Percentiles rank a stretch among this genome's conserved stretches.
Conservation (phyloP, 2,888 invertebrate species). For the Microplitis manilae region DNA sequence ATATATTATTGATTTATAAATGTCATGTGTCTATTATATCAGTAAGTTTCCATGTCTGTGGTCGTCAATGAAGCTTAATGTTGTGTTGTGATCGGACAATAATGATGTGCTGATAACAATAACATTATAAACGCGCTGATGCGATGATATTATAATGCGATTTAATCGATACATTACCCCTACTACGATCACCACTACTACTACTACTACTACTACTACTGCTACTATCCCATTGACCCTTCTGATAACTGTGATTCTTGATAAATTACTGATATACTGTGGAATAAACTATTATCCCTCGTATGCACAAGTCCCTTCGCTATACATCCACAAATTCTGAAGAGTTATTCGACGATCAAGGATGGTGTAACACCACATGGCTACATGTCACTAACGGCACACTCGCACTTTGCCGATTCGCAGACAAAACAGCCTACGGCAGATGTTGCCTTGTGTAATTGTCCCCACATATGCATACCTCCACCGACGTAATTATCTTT, state of each 20-base stretch:
- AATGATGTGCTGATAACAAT: constrained; percentile 30
- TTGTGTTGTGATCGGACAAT: constrained; percentile 1
- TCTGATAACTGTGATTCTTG: constrained; percentile 36
- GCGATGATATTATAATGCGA: constrained; percentile 39
- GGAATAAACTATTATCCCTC: not conserved
- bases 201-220: not conserved
- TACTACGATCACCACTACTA: not conserved
- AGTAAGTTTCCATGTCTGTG: constrained; percentile 15
- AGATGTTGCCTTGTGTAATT: constrained; percentile 65
- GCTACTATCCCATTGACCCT: not conserved
- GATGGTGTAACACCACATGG: constrained; percentile 60
- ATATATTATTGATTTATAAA: not conserved
- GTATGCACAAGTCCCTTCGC: not conserved
- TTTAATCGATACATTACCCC: constrained; percentile 39
- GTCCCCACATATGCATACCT: constrained; percentile 48
- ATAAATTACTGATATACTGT: constrained; percentile 22
- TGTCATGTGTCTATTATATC: not conserved
- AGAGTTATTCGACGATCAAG: constrained; percentile 5
- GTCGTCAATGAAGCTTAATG: constrained; percentile 9
- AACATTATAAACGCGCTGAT: constrained; percentile 32
- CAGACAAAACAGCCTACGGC: constrained; percentile 53
- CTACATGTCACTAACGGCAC: constrained; percentile 55
- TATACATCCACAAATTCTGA: not conserved
- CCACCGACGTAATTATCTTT: constrained; percentile 41
- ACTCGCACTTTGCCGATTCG: constrained; percentile 43